Percentiles rank a stretch among this genome's conserved stretches.
These are phyloP conservation scores for Synanthedon andrenaeformis DNA, from an alignment of 2,888 invertebrate species.

Conservation along the genomic window DNA sequence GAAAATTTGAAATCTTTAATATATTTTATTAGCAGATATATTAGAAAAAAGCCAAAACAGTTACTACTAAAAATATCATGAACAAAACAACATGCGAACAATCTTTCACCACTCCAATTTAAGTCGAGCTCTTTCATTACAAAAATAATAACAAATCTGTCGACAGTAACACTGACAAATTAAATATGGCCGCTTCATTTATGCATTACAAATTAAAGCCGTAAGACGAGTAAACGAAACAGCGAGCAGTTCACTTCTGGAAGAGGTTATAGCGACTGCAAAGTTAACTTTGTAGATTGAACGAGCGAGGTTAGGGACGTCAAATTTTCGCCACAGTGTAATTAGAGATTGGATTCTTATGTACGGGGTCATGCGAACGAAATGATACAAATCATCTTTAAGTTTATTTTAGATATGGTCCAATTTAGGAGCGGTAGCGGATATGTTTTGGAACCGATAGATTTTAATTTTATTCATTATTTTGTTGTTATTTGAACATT, in stretches of 20 bases:
- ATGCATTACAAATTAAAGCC: constrained; percentile 10
- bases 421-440: neutral
- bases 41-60: neutral
- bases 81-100: constrained; percentile 5
- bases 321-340: constrained; percentile 56
- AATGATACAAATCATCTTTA: constrained; percentile 45
- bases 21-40: too few relatives aligned
- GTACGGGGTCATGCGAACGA: constrained; percentile 61
- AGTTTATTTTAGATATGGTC: constrained; percentile 4
- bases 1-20: too few relatives aligned
- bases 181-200: constrained; percentile 45
- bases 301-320: constrained; percentile 33
- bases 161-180: constrained; percentile 64
- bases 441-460: too few relatives aligned
- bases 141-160: constrained; percentile 50
- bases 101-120: constrained; percentile 30
- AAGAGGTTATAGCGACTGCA: constrained; percentile 6
- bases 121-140: constrained; percentile 29
- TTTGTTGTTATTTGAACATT: too few relatives aligned
- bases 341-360: constrained; percentile 52
- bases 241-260: neutral
- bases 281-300: constrained; percentile 20
- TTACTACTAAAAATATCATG: neutral
- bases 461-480: too few relatives aligned
- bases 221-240: too few relatives aligned